Evolutionary conservation across 2,113 vertebrate species (phyloP), one percentile per base, ranked within the genome.

Genomic region (Melanotaenia duboulayi): DNA sequence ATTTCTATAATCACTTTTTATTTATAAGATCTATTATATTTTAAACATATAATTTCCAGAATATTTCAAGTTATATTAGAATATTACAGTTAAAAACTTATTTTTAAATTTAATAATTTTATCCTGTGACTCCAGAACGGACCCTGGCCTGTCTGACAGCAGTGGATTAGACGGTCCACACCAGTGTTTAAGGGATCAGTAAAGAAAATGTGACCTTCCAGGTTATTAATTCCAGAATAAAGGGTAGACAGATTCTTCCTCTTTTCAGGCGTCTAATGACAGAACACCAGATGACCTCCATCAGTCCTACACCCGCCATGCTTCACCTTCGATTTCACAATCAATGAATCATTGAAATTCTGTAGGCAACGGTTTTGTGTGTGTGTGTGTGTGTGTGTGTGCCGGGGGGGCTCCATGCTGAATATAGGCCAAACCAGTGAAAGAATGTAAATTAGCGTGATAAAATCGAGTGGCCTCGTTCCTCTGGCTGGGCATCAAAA

Each of bases 401-500:
- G 17, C 9, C 7, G 9, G 52, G 24, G 10, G 16, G 28, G 39
- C 19, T 20, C n/a, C 35, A 13, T 20, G 52, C 24, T 72, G 24
- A 58, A 82, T 78, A 50, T 82, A 56, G 79, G 81, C 57, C 77
- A 32, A 49, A 65, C 20, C 55, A 68, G 50, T 66, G 54, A 57
- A n/a, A 66, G 78, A 78, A 82, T 82, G 56, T 23, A 64, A 66
- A 80, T 64, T 67, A 76, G 74, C 23, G 20, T 51, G 40, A 32
- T 60, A 25, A 68, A 67, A 71, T 17, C 35, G 63, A 51, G 14
- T 11, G 71, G 12, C 61, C 48, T 60, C 64, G 11, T 54, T 80
- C 56, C 37, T 65, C 57, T 78, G 60, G 76, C 74, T 50, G 50
- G 28, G n/a, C 28, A 54, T 74, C 46, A 39, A n/a, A 79, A 63